phyloP scores from a whole-genome alignment of 2,797 vertebrate genomes.

The Enteromius anoplus region DNA sequence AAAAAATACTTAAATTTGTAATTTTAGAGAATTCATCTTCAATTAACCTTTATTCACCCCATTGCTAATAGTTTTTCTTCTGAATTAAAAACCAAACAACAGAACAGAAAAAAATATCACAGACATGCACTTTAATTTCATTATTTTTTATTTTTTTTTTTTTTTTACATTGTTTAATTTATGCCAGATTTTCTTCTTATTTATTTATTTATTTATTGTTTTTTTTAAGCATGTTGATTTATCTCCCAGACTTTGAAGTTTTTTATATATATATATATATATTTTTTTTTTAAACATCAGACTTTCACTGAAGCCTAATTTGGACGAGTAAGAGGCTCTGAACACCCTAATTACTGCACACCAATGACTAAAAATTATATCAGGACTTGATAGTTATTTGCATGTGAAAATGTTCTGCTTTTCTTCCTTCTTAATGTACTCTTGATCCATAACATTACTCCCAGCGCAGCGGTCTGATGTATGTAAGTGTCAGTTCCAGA shows the following conservation, averaged over 20 bases:
- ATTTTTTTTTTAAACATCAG: not conserved
- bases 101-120: not conserved
- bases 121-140: not conserved
- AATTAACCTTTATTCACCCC: not conserved
- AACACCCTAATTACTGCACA: not conserved
- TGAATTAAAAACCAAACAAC: not conserved
- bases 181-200: not conserved
- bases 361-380: not conserved
- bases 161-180: not conserved
- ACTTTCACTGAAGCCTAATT: not conserved
- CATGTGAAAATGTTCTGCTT: not conserved
- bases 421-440: not conserved
- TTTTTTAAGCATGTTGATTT: too few relatives aligned
- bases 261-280: too few relatives aligned
- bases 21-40: not conserved
- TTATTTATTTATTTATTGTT: not conserved
- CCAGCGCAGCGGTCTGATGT: not conserved
- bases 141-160: too few relatives aligned
- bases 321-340: not conserved
- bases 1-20: not conserved
- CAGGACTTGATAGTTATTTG: not conserved
- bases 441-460: not conserved
- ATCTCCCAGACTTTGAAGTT: too few relatives aligned
- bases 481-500: not conserved
- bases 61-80: not conserved